Evolutionary conservation across 1,140 invertebrate species (phyloP).

Genomic region (Brevipalpus yothersi): DNA sequence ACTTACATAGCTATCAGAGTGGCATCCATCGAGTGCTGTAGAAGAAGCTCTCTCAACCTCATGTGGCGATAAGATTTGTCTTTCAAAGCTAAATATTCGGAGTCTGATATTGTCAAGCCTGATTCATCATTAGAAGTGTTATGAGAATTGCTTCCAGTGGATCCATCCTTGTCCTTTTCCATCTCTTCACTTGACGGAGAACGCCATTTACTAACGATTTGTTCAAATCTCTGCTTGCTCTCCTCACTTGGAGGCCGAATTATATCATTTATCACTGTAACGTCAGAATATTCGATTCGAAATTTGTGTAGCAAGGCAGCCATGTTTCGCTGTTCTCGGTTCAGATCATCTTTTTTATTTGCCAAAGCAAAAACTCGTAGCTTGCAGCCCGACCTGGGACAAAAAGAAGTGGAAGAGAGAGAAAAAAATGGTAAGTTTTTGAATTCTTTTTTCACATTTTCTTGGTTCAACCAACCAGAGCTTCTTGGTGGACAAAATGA

Average conservation of each 20-base stretch:
- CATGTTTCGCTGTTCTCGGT: constrained; percentile 28
- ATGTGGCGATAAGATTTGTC: constrained; percentile 63
- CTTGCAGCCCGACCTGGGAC: constrained; percentile 45
- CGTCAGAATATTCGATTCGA: constrained; percentile 31
- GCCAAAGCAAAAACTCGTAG: constrained; percentile 68
- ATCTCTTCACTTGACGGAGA: neutral
- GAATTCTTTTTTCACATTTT: neutral
- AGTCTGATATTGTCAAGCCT: constrained; percentile 21
- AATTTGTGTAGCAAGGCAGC: constrained; percentile 32
- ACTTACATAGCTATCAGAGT: constrained; percentile 55
- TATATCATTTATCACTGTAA: constrained; percentile 27
- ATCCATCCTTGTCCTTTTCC: neutral
- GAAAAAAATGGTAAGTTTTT: neutral
- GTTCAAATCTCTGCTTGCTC: neutral
- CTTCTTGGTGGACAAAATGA: constrained; percentile 62
- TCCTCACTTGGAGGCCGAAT: constrained; percentile 21
- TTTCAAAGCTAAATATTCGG: constrained; percentile 29
- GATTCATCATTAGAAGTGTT: neutral
- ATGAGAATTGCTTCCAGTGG: neutral
- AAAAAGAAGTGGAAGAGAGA: neutral
- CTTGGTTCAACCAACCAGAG: constrained; percentile 36
- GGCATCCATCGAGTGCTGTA: constrained; percentile 53
- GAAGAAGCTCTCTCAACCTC: constrained; percentile 53
- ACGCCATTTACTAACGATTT: neutral
- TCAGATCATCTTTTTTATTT: constrained; percentile 37